A percentile compares a stretch with the other conserved stretches of the same genome.
Conservation (phyloP, 2,113 vertebrate genomes). For the Ptychochromis oligacanthus region DNA sequence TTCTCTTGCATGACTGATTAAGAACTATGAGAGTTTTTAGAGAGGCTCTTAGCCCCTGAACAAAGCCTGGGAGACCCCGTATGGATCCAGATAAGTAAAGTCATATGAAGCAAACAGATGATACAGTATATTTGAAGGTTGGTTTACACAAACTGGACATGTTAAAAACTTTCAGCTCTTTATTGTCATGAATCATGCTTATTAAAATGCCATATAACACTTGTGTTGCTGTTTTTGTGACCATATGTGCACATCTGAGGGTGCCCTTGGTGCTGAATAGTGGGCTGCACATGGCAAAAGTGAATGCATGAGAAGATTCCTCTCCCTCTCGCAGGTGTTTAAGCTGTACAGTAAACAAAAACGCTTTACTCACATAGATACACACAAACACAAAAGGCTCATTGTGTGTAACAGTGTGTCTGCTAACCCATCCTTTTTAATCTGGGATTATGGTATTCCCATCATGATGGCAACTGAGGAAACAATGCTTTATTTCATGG, state of each 20-base stretch:
- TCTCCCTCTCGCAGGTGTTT: constrained; percentile 70
- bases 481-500: constrained; percentile 76
- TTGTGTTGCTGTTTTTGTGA: constrained; percentile 5
- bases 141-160: neutral
- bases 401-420: constrained; percentile 72
- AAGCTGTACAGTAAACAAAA: constrained; percentile 71
- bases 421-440: constrained; percentile 74
- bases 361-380: constrained; percentile 44
- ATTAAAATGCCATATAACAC: constrained; percentile 24
- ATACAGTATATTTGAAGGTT: neutral
- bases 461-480: constrained; percentile 63
- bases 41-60: constrained; percentile 49
- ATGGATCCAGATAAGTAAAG: constrained; percentile 15
- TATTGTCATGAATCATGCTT: constrained; percentile 1
- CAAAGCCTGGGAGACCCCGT: constrained; percentile 50
- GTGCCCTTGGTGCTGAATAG: constrained; percentile 34
- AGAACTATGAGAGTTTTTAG: constrained; percentile 67
- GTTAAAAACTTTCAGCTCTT: neutral
- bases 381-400: constrained; percentile 70
- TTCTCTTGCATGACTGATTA: constrained; percentile 71
- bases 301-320: constrained; percentile 53
- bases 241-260: constrained; percentile 23
- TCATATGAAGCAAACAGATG: constrained; percentile 1
- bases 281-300: constrained; percentile 28
- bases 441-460: constrained; percentile 80